Evolutionary conservation across 2,888 invertebrate genomes (phyloP).

Genomic region (Orthosia gothica): DNA sequence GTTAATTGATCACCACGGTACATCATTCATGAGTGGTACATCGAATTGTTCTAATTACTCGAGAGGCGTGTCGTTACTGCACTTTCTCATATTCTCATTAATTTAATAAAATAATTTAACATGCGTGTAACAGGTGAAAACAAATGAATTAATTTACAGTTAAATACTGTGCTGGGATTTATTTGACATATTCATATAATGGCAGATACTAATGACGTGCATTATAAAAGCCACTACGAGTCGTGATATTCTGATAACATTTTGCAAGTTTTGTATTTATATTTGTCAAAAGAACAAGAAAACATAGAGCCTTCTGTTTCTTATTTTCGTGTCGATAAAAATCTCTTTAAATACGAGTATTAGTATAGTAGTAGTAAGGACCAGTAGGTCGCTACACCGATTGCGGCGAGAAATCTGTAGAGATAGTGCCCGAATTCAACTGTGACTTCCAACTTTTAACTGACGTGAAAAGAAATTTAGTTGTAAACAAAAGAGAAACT

Average conservation of each 20-base stretch:
- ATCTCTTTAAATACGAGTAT: no score
- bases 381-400: no score
- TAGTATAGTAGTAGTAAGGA: no score
- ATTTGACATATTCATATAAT: slow-evolving; percentile 10
- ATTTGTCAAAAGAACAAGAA: background rate
- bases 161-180: slow-evolving; percentile 14
- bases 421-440: background rate
- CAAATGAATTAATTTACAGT: slow-evolving; percentile 6
- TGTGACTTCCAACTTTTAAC: background rate
- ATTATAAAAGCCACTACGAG: background rate
- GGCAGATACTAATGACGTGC: background rate
- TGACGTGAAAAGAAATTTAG: background rate
- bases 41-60: slow-evolving; percentile 22
- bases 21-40: background rate
- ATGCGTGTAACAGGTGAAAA: slow-evolving; percentile 12
- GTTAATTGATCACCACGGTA: background rate
- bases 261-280: no score
- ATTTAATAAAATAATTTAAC: slow-evolving; percentile 26
- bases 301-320: no score
- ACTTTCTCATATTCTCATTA: slow-evolving; percentile 18
- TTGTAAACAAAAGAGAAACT: background rate
- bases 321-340: no score
- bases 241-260: no score
- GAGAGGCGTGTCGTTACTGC: background rate
- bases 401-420: no score